Conservation (phyloP, 2,797 vertebrate species). For the Tachyglossus aculeatus region DNA sequence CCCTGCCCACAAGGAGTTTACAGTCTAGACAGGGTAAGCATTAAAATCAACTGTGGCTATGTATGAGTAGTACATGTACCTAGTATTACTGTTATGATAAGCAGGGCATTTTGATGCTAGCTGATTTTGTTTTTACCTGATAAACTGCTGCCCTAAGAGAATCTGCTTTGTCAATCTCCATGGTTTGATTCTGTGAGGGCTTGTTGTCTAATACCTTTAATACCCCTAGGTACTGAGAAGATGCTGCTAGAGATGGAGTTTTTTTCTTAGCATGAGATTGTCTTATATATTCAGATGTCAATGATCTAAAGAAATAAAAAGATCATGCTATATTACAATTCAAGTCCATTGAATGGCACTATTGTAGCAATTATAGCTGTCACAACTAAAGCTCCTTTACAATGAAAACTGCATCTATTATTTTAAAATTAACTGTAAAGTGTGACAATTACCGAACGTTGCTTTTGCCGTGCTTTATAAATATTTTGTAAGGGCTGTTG, state of each 20-base stretch:
- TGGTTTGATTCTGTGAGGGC: constrained; percentile 60
- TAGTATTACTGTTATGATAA: too few relatives aligned
- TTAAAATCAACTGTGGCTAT: too few relatives aligned
- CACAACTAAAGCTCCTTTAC: background rate
- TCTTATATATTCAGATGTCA: constrained; percentile 66
- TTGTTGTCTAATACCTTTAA: constrained; percentile 86
- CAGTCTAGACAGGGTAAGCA: too few relatives aligned
- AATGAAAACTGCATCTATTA: constrained; percentile 7
- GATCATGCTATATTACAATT: constrained; percentile 7
- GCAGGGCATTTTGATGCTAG: too few relatives aligned
- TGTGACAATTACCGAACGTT: too few relatives aligned
- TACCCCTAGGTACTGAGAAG: constrained; percentile 85
- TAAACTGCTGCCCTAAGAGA: constrained; percentile 86
- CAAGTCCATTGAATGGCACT: background rate
- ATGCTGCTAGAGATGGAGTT: constrained; percentile 54
- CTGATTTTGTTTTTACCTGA: constrained; percentile 84
- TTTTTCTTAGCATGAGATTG: constrained; percentile 59
- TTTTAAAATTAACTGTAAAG: background rate
- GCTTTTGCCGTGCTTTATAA: too few relatives aligned
- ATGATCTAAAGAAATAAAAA: constrained; percentile 70
- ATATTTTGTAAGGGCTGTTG: too few relatives aligned
- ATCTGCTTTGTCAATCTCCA: constrained; percentile 77
- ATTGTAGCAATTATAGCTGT: background rate
- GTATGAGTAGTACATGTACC: too few relatives aligned
- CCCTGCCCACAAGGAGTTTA: too few relatives aligned